Evolutionary conservation across 2,888 invertebrate species (phyloP).

Genomic region (Ectemnius lituratus): DNA sequence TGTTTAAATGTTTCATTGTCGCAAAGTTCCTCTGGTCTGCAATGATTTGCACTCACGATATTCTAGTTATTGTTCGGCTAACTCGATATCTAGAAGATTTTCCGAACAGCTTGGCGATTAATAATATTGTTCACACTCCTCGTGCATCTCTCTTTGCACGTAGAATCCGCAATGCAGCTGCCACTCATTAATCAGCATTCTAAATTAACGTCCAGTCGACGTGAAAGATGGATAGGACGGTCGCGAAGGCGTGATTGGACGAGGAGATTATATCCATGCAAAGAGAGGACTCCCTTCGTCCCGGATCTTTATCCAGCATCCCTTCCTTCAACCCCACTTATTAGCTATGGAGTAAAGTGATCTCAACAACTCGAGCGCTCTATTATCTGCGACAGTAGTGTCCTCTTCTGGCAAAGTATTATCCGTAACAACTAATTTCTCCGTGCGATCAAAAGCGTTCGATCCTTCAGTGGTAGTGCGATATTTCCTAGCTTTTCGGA

Average conservation of each 20-base stretch:
- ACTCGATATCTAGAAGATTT: no score
- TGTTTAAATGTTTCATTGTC: no score
- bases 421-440: conserved; percentile 67
- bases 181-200: no score
- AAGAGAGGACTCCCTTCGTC: conserved; percentile 14
- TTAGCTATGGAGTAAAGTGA: conserved; percentile 91
- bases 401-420: conserved; percentile 68
- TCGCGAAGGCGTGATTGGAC: conserved; percentile 1
- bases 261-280: not conserved
- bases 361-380: conserved; percentile 89
- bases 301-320: not conserved
- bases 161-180: no score
- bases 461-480: conserved; percentile 69
- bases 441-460: conserved; percentile 67
- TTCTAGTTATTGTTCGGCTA: no score
- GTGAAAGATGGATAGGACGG: not conserved
- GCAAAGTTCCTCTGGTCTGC: no score
- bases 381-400: conserved; percentile 83
- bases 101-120: no score
- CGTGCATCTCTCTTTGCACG: no score
- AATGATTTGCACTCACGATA: no score
- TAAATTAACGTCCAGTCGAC: not conserved
- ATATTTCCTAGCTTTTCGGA: conserved; percentile 69
- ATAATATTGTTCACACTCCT: no score
- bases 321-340: conserved; percentile 84